Evolutionary conservation across 2,113 vertebrate genomes (phyloP).

Genomic region (Oriolus oriolus): DNA sequence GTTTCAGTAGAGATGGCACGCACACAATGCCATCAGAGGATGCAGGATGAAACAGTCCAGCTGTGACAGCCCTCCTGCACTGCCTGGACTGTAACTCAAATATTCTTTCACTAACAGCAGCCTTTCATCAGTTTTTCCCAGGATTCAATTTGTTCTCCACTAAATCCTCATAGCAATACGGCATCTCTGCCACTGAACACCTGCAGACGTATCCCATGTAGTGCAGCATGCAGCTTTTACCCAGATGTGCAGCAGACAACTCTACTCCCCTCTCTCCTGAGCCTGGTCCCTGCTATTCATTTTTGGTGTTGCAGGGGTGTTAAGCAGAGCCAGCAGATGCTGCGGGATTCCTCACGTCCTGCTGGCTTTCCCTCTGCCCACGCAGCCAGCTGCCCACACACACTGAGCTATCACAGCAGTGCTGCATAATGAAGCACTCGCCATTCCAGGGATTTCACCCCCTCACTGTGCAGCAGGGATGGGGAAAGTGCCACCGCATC

Average conservation of each 20-base stretch:
- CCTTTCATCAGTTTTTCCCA: neutral
- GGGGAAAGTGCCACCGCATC: neutral
- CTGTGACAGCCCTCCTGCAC: neutral
- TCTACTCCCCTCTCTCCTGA: neutral
- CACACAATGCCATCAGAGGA: neutral
- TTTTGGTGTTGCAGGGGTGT: neutral
- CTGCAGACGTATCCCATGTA: neutral
- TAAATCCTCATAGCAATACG: neutral
- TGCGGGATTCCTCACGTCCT: conserved; percentile 53
- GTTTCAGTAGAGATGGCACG: neutral
- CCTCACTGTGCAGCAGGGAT: neutral
- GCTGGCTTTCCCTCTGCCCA: conserved; percentile 63
- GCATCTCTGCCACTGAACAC: neutral
- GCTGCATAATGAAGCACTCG: neutral
- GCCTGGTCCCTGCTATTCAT: neutral
- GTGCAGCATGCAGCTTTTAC: neutral
- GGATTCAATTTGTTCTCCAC: neutral
- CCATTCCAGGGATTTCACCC: conserved; percentile 40
- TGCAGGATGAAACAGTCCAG: neutral
- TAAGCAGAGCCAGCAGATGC: neutral
- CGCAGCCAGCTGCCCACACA: conserved; percentile 43
- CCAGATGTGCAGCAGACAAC: neutral
- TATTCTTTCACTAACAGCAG: neutral
- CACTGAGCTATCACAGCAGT: conserved; percentile 11
- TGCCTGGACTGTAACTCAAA: neutral